Percentiles rank a stretch among this genome's conserved stretches.
Conservation (phyloP, 2,113 vertebrate genomes). For the Pteronura brasiliensis region DNA sequence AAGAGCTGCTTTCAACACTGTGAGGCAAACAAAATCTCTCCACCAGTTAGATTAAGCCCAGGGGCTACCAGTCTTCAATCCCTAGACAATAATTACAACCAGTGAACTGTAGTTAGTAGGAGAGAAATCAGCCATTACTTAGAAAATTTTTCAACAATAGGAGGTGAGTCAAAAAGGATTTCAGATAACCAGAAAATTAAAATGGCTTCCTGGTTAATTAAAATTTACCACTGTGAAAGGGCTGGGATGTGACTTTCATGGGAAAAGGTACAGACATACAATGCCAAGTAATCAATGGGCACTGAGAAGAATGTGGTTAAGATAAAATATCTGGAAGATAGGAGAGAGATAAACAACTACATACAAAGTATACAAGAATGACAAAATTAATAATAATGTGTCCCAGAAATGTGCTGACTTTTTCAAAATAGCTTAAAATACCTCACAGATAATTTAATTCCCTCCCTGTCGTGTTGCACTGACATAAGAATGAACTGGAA, state of each 20-base stretch:
- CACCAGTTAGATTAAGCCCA: slow-evolving; percentile 2
- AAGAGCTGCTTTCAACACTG: slow-evolving; percentile 13
- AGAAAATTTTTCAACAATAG: slow-evolving; percentile 23
- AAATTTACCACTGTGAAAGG: slow-evolving; percentile 13
- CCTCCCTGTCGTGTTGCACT: not conserved
- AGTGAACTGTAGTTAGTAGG: not conserved
- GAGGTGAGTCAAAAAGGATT: slow-evolving; percentile 23
- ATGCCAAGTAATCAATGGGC: not conserved
- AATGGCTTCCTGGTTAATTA: slow-evolving; percentile 25
- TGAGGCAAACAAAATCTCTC: slow-evolving; percentile 23
- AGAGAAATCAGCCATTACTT: not conserved
- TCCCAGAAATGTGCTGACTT: not conserved
- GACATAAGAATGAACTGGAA: not conserved
- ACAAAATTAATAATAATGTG: not conserved
- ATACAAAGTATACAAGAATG: not conserved
- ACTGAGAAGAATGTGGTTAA: not conserved
- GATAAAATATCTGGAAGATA: not conserved
- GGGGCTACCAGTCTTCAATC: not conserved
- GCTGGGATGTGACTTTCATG: not conserved
- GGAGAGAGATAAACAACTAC: not conserved
- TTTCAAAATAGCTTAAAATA: not conserved
- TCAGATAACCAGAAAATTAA: slow-evolving; percentile 48
- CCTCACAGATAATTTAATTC: not conserved
- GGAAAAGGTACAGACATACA: not conserved
- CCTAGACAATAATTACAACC: not conserved